These are phyloP conservation scores for Hypolimnas misippus DNA, from an alignment of 2,888 invertebrate species.

Conservation along the genomic window DNA sequence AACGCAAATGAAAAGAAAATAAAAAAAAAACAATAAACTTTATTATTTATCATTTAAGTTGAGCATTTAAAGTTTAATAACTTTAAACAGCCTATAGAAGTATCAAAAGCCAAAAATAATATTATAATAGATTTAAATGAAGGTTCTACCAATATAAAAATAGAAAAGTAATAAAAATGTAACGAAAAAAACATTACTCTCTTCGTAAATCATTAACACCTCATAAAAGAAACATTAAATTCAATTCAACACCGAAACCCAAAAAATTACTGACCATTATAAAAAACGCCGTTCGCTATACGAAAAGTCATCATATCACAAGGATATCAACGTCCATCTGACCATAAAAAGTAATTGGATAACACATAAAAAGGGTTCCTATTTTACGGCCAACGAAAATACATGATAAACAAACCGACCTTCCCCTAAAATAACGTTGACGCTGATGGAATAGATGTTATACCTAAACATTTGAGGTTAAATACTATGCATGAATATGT, in stretches of 20 bases:
- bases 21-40: no score
- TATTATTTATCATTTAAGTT: no score
- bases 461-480: background rate
- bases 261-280: constrained; percentile 24
- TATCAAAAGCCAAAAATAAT: no score
- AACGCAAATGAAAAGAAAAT: no score
- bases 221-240: background rate
- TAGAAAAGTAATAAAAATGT: background rate
- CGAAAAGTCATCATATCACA: constrained; percentile 62
- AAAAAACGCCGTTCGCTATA: constrained; percentile 12
- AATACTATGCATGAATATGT: background rate
- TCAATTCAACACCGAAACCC: constrained; percentile 17
- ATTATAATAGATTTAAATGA: no score
- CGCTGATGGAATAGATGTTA: constrained; percentile 24
- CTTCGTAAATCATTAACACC: constrained; percentile 2
- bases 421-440: constrained; percentile 58
- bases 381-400: constrained; percentile 76
- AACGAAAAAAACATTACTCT: background rate
- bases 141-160: background rate
- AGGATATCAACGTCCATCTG: constrained; percentile 72
- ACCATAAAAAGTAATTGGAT: constrained; percentile 82
- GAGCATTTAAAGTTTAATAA: no score
- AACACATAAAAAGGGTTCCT: constrained; percentile 79
- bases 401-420: constrained; percentile 75
- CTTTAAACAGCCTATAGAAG: no score